These are phyloP conservation scores for Phyllostomus discolor DNA, from an alignment of 2,113 vertebrate species.

Conservation along the genomic window DNA sequence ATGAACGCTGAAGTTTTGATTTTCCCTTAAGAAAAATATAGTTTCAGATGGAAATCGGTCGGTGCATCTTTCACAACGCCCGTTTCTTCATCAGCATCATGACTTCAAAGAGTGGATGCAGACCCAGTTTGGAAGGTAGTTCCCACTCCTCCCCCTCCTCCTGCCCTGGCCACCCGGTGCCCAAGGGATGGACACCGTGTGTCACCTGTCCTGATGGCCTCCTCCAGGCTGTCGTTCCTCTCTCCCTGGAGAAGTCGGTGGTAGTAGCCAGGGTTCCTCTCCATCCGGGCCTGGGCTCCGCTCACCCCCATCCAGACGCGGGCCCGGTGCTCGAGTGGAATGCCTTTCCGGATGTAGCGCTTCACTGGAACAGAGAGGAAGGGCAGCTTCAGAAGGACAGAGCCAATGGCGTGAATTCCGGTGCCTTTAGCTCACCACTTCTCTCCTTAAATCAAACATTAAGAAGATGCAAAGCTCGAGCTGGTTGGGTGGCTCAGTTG, in stretches of 20 bases:
- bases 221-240: conserved; percentile 85
- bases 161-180: not conserved
- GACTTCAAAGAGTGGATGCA: not conserved
- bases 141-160: not conserved
- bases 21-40: not conserved
- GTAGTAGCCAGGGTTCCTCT: conserved; percentile 90
- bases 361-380: conserved; percentile 84
- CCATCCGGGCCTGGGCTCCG: conserved; percentile 90
- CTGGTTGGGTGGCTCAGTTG: not conserved
- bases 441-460: not conserved
- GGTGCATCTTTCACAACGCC: not conserved
- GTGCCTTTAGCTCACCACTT: not conserved
- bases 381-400: not conserved
- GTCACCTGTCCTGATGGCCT: conserved; percentile 90
- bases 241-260: conserved; percentile 85
- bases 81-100: not conserved
- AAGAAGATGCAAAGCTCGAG: not conserved
- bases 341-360: conserved; percentile 94
- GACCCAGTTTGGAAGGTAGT: not conserved
- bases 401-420: too few relatives aligned
- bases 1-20: not conserved
- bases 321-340: conserved; percentile 90
- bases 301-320: conserved; percentile 94
- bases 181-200: not conserved
- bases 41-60: too few relatives aligned